Evolutionary conservation across 1,140 invertebrate species (phyloP).

Genomic region (Battus philenor): DNA sequence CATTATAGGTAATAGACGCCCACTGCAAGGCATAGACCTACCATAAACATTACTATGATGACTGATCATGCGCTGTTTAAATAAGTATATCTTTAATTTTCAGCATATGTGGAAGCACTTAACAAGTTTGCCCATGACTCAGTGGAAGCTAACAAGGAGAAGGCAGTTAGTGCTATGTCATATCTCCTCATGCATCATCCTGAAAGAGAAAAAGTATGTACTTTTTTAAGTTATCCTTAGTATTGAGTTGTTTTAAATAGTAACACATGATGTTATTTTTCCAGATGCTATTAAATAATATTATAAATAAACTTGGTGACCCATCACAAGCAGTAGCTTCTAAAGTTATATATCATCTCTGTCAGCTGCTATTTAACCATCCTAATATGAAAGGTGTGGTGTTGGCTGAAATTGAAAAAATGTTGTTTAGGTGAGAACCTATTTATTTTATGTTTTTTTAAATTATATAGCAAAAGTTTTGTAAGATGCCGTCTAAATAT

Average conservation of each 20-base stretch:
- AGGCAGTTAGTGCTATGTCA: constrained; percentile 86
- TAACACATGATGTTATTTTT: no score
- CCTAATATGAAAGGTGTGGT: constrained; percentile 95
- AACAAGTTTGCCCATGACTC: constrained; percentile 69
- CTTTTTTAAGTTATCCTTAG: no score
- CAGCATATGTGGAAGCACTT: neutral
- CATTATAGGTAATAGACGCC: no score
- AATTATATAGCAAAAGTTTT: no score
- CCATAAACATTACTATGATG: no score
- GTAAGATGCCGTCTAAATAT: no score
- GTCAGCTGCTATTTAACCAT: constrained; percentile 89
- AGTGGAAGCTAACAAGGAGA: constrained; percentile 86
- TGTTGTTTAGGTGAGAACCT: constrained; percentile 87
- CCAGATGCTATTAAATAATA: constrained; percentile 84
- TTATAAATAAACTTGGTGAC: constrained; percentile 98
- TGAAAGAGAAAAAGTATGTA: constrained; percentile 92
- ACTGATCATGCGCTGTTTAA: no score
- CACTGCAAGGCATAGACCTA: no score
- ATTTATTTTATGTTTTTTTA: no score
- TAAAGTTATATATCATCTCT: constrained; percentile 91
- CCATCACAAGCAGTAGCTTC: constrained; percentile 91
- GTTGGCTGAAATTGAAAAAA: constrained; percentile 90
- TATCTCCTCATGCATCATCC: constrained; percentile 88
- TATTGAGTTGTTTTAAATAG: no score
- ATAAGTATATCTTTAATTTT: no score